Evolutionary conservation across 2,888 invertebrate species (phyloP), one percentile per base, ranked within the genome.

Genomic region (Aphidoletes aphidimyza): DNA sequence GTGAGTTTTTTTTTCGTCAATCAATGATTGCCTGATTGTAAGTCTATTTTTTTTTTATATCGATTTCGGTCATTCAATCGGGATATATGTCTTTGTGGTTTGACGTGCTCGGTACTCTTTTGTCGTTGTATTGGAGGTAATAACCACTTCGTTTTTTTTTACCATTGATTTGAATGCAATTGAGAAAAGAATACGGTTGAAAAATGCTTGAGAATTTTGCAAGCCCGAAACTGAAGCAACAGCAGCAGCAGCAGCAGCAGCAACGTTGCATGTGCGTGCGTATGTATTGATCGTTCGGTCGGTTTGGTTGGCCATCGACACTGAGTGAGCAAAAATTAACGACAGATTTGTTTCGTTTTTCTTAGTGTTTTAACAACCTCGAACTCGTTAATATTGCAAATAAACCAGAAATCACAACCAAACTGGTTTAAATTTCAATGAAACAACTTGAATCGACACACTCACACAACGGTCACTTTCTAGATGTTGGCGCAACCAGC

Each of bases 41-140:
- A 69, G 69, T 30, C 69, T 3, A 30, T 14, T 69, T 69, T 69
- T 69, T 54, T 69, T 69, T 69, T 14, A 69, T 69, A 69, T 69
- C 69, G 69, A 69, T 69, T 69, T 69, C 69, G 69, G 69, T 69
- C 69, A 69, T 69, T 69, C 69, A 69, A 69, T 69, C 69, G 69
- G 69, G 69, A 69, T 69, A 54, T 54, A 69, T 69, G 69, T 69
- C 69, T 14, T 69, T 69, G 69, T 69, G 69, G 69, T 69, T 69
- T 69, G 54, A 30, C n/a, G 30, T 69, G 26, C 0, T 9, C 30
- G 22, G 26, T 14, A 42, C 8, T 42, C 17, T 26, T 30, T 11
- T 3, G 26, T 26, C 14, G 26, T 3, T 69, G 8, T 30, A 22
- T 26, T 19, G 5, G 22, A 69, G 69, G 69, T 69, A 69, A 69